Evolutionary conservation across 1,140 invertebrate genomes (phyloP).

Genomic region (Euborellia annulipes): DNA sequence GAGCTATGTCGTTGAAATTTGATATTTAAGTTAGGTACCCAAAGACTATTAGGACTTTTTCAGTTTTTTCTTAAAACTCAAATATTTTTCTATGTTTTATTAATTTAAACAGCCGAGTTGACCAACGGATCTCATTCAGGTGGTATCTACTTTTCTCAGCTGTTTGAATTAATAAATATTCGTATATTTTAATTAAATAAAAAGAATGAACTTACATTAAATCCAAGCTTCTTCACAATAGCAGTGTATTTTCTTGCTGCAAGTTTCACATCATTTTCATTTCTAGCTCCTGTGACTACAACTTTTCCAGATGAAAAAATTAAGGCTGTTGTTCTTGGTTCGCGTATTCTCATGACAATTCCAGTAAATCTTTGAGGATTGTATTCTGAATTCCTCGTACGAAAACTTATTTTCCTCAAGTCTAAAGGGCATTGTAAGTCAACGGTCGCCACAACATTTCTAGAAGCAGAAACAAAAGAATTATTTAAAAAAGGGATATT

Average conservation of each 20-base stretch:
- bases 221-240: slow-evolving; percentile 96
- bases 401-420: slow-evolving; percentile 80
- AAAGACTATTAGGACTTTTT: too few species aligned
- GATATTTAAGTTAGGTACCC: too few species aligned
- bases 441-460: slow-evolving; percentile 91
- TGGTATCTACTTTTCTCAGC: too few species aligned
- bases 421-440: slow-evolving; percentile 77
- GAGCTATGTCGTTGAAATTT: too few species aligned
- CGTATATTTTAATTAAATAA: too few species aligned
- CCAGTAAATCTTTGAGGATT: slow-evolving; percentile 97
- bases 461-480: too few species aligned
- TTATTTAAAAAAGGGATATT: too few species aligned
- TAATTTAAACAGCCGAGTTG: too few species aligned
- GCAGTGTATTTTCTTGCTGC: slow-evolving; percentile 94
- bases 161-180: too few species aligned
- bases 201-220: slow-evolving; percentile 48
- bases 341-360: slow-evolving; percentile 93
- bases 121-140: too few species aligned
- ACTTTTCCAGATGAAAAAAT: slow-evolving; percentile 98
- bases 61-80: too few species aligned
- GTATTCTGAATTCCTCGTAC: slow-evolving; percentile 97
- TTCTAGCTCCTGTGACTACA: slow-evolving; percentile 95
- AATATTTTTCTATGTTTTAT: too few species aligned
- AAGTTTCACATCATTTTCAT: slow-evolving; percentile 82
- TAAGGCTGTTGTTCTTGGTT: slow-evolving; percentile 90